A percentile compares a stretch with the other conserved stretches of the same genome.
phyloP scores from a whole-genome alignment of 1,140 invertebrate species.

The Melitaea cinxia region DNA sequence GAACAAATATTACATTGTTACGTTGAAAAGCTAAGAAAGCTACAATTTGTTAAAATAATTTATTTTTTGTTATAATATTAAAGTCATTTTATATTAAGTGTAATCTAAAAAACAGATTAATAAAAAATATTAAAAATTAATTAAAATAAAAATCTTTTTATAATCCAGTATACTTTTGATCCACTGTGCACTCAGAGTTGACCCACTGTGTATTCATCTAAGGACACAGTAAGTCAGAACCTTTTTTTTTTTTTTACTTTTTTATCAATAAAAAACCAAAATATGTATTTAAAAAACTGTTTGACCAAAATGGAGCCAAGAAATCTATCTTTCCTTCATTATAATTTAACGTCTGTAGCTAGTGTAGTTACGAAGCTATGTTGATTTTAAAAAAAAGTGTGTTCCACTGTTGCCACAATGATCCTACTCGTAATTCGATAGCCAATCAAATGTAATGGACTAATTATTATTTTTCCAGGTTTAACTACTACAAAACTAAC shows the following conservation, averaged over 20 bases:
- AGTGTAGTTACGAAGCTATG: background rate
- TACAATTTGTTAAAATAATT: background rate
- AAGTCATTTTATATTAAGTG: background rate
- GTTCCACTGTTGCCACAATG: conserved; percentile 5
- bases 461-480: no score
- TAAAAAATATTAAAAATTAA: background rate
- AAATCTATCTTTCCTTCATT: background rate
- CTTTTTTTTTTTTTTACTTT: background rate
- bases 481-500: no score
- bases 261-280: background rate
- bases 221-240: conserved; percentile 9
- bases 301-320: background rate
- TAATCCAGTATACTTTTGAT: background rate
- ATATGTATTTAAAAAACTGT: background rate
- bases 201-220: background rate
- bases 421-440: no score
- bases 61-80: background rate
- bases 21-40: background rate
- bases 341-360: background rate
- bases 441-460: no score
- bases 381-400: conserved; percentile 5
- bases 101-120: background rate
- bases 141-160: background rate
- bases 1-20: background rate
- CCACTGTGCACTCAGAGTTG: conserved; percentile 4